Conservation (phyloP, 2,113 vertebrate species). For the Numenius arquata region DNA sequence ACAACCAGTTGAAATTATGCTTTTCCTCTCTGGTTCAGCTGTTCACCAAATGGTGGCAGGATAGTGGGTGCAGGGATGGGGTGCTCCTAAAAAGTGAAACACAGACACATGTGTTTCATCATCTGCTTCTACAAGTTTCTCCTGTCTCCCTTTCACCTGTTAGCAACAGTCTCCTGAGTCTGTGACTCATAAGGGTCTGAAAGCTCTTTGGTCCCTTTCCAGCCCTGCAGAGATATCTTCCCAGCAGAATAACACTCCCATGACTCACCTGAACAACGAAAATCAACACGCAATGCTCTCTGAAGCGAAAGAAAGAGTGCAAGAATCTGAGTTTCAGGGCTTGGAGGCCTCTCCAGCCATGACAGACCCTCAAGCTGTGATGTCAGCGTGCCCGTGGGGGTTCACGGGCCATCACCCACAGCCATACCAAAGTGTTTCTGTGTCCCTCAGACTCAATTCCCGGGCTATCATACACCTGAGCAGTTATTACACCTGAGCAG, state of each 20-base stretch:
- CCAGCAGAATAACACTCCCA: neutral
- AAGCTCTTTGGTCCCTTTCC: neutral
- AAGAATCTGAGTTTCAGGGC: neutral
- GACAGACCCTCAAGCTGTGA: neutral
- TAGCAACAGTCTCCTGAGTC: neutral
- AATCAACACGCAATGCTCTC: neutral
- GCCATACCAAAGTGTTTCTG: neutral
- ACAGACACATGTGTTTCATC: neutral
- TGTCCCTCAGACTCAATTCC: neutral
- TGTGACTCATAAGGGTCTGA: neutral
- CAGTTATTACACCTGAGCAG: neutral
- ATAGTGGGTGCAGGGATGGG: neutral
- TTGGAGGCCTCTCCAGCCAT: neutral
- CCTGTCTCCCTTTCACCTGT: neutral
- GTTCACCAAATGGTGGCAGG: neutral
- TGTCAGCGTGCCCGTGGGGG: neutral
- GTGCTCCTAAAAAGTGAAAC: neutral
- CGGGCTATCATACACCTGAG: neutral
- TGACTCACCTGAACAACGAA: neutral
- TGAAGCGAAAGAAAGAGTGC: neutral
- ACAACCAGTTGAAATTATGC: neutral
- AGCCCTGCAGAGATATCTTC: neutral
- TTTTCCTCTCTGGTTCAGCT: neutral
- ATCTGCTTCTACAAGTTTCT: neutral
- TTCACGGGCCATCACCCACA: neutral